These are phyloP conservation scores for Onychostoma macrolepis DNA, from an alignment of 2,113 vertebrate genomes.

Conservation along the genomic window DNA sequence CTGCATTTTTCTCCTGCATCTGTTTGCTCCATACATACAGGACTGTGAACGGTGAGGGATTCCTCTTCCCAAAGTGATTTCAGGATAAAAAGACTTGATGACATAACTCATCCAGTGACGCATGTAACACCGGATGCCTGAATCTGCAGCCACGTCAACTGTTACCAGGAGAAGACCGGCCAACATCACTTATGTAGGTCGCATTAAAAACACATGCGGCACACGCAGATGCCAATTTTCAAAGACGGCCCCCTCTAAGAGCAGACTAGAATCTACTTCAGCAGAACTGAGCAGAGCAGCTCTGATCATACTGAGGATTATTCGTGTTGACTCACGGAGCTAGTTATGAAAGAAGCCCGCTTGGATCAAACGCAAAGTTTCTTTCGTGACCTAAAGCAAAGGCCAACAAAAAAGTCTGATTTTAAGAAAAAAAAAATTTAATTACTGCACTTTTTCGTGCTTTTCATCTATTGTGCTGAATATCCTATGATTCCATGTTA, in stretches of 20 bases:
- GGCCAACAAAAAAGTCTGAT: slow-evolving; percentile 3
- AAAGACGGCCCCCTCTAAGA: slow-evolving; percentile 1
- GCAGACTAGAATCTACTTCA: slow-evolving; percentile 4
- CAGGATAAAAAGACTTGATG: slow-evolving; percentile 58
- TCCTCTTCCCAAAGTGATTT: slow-evolving; percentile 30
- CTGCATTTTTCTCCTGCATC: not conserved
- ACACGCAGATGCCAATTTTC: slow-evolving; percentile 15
- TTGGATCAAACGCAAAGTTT: slow-evolving; percentile 35
- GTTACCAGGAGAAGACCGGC: slow-evolving; percentile 74
- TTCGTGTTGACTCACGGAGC: slow-evolving; percentile 2
- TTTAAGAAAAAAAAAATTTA: not conserved
- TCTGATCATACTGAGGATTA: slow-evolving; percentile 8
- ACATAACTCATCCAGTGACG: slow-evolving; percentile 68
- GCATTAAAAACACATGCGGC: slow-evolving; percentile 72
- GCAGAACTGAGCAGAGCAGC: slow-evolving; percentile 15
- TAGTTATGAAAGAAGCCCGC: slow-evolving; percentile 15
- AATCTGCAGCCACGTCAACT: slow-evolving; percentile 73
- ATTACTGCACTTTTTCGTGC: not conserved
- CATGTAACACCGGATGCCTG: slow-evolving; percentile 19
- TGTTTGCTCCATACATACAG: not conserved
- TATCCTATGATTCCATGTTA: not conserved
- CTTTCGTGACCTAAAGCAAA: slow-evolving; percentile 17
- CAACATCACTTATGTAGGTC: slow-evolving; percentile 74
- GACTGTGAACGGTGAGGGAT: slow-evolving; percentile 21
- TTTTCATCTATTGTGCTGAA: not conserved